Conservation (phyloP, 2,113 vertebrate genomes). For the Astur gentilis region DNA sequence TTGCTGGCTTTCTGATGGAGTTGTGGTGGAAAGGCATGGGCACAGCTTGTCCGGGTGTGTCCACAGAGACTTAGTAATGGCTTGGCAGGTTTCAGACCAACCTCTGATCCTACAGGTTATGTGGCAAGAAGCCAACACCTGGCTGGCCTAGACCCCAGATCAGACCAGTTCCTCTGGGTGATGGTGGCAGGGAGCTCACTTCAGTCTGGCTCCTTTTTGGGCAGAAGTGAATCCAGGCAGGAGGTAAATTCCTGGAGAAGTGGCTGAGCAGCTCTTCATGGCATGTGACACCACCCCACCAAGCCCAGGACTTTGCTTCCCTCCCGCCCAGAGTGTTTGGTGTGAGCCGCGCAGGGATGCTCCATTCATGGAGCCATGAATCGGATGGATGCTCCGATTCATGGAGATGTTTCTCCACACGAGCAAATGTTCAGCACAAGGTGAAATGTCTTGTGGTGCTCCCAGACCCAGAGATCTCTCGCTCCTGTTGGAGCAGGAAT, state of each 20-base stretch:
- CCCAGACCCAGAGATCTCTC: not conserved
- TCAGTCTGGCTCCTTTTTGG: not conserved
- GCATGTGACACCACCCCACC: not conserved
- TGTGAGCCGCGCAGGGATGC: not conserved
- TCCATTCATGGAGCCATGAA: not conserved
- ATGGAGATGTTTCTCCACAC: rapidly evolving
- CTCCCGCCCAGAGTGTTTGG: not conserved
- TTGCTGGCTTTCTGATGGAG: not conserved
- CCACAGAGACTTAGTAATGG: not conserved
- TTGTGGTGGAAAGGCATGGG: not conserved
- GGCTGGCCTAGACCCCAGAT: not conserved
- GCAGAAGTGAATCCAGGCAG: not conserved
- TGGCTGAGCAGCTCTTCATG: not conserved
- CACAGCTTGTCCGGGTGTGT: not conserved
- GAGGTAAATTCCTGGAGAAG: not conserved
- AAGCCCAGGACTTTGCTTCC: not conserved
- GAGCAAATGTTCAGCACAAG: not conserved
- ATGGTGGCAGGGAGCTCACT: not conserved
- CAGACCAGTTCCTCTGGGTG: not conserved
- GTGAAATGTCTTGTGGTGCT: rapidly evolving
- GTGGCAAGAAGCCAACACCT: not conserved
- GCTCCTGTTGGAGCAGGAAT: not conserved
- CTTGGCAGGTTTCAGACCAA: not conserved
- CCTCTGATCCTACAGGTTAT: not conserved
- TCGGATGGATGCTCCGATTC: not conserved